A percentile compares a stretch with the other conserved stretches of the same genome.
phyloP scores from a whole-genome alignment of 2,113 vertebrate species.

The Tapirus terrestris region DNA sequence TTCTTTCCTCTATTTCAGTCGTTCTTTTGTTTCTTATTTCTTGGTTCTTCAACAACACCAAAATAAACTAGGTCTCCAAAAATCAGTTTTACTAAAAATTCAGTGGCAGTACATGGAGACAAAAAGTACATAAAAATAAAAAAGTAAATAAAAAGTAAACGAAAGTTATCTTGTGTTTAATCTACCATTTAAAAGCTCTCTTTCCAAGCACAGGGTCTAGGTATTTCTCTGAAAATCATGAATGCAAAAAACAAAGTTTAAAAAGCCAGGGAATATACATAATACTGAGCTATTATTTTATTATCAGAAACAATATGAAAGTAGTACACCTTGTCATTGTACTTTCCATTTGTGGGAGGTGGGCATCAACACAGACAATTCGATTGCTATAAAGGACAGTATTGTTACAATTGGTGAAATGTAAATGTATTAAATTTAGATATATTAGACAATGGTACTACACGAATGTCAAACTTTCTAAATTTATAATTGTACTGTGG shows the following conservation, averaged over 20 bases:
- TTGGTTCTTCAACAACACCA: neutral
- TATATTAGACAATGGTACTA: neutral
- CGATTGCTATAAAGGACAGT: neutral
- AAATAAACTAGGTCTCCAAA: neutral
- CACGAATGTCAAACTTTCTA: neutral
- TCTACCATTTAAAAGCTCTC: neutral
- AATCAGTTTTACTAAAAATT: neutral
- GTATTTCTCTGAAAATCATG: neutral
- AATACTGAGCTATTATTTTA: neutral
- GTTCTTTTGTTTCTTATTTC: neutral
- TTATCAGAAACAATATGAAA: neutral
- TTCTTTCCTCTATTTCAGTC: neutral
- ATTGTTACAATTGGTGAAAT: neutral
- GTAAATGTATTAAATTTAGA: neutral
- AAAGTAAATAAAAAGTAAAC: neutral
- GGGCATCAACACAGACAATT: neutral
- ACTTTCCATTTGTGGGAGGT: neutral
- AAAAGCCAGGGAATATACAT: neutral
- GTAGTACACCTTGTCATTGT: neutral
- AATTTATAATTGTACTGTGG: neutral
- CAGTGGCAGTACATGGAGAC: neutral
- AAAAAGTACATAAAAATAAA: neutral
- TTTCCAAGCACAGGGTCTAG: neutral
- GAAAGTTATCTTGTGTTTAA: neutral
- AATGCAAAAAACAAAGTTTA: neutral